A percentile compares a stretch with the other conserved stretches of the same genome.
Evolutionary conservation across 2,113 vertebrate genomes (phyloP).

Genomic region (Polypterus senegalus): DNA sequence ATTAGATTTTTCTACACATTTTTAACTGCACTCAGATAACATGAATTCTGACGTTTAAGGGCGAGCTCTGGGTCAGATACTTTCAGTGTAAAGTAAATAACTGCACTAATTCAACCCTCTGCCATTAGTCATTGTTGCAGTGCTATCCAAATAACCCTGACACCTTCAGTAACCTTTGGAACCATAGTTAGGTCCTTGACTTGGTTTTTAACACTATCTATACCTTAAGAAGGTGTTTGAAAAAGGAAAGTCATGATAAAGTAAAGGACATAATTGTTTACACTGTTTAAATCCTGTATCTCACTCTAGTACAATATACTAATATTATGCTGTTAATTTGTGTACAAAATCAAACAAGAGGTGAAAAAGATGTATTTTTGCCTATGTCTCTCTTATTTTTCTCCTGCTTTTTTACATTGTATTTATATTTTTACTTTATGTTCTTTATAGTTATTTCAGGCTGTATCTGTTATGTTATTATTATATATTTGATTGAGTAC

Average conservation of each 20-base stretch:
- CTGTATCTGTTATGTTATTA: too few species aligned
- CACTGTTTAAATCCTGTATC: neutral
- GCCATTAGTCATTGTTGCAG: neutral
- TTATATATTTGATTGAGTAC: too few species aligned
- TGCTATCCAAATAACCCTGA: neutral
- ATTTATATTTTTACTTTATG: too few species aligned
- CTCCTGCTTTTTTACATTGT: too few species aligned
- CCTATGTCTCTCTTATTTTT: too few species aligned
- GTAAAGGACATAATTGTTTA: neutral
- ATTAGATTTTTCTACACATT: too few species aligned
- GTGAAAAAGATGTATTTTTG: neutral
- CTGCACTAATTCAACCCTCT: neutral
- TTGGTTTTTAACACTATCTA: neutral
- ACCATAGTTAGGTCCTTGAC: neutral
- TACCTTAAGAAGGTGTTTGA: neutral
- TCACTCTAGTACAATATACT: neutral
- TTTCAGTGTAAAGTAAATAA: neutral
- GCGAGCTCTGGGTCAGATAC: neutral
- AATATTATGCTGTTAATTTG: neutral
- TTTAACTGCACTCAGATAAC: too few species aligned
- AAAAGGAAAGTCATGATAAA: neutral
- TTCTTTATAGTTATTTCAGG: too few species aligned
- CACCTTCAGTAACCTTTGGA: slow-evolving; percentile 2
- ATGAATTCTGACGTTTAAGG: too few species aligned
- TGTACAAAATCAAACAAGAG: neutral